These are phyloP conservation scores for Operophtera brumata DNA, from an alignment of 2,888 invertebrate genomes.

Conservation along the genomic window DNA sequence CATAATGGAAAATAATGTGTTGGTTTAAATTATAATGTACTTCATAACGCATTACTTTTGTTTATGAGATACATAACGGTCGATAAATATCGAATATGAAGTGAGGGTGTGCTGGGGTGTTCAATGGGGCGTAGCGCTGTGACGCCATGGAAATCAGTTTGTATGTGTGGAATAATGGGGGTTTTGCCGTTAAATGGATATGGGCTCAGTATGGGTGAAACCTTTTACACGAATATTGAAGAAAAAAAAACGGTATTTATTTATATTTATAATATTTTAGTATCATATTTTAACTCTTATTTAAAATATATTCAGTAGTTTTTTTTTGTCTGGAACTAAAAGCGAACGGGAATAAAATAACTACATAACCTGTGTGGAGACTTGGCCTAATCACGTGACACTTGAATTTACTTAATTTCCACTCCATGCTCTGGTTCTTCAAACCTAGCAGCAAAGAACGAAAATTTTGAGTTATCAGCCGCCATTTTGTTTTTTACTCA, in stretches of 20 bases:
- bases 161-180: conserved; percentile 24
- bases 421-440: background rate
- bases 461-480: no score
- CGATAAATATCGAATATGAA: conserved; percentile 51
- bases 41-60: conserved; percentile 23
- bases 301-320: background rate
- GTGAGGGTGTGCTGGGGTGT: conserved; percentile 36
- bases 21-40: conserved; percentile 24
- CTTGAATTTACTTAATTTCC: no score
- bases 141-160: conserved; percentile 50
- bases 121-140: conserved; percentile 43
- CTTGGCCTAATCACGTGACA: no score
- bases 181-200: conserved; percentile 22
- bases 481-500: no score
- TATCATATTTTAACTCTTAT: background rate
- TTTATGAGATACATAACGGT: conserved; percentile 33
- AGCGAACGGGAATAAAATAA: no score
- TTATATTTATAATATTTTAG: background rate
- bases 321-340: no score
- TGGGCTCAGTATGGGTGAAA: conserved; percentile 5
- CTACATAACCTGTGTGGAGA: no score
- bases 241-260: no score
- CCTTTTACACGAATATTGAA: background rate
- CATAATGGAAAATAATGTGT: background rate
- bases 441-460: background rate